Evolutionary conservation across 2,113 vertebrate species (phyloP), one percentile per base, ranked within the genome.

Genomic region (Limnothrissa miodon): DNA sequence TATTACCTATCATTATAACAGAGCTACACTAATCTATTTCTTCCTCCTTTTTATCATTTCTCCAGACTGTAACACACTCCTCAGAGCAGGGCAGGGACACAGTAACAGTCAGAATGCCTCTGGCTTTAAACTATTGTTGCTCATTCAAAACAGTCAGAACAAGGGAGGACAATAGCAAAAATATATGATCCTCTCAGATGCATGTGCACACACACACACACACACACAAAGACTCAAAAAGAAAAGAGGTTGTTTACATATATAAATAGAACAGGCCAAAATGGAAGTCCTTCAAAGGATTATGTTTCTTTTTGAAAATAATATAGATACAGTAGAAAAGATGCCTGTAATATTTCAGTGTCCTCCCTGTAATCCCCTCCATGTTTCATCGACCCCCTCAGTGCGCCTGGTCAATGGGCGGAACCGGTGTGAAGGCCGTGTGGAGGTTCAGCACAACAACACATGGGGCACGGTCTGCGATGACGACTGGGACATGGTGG

Each of bases 401-500:
- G 93, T 99, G 33, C 95, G 93, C n/a, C 92, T 99, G 17, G 87
- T 97, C 88, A 97, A 96, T 0, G 98, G 98, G 39, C 93, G 88
- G 0, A 96, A 86, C 89, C 91, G 86, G 8, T 99, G 98, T 86
- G 96, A 96, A 88, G 98, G 98, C 0, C 95, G 97, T 0, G 93
- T 99, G 91, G 97, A 99, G 93, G 95, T 99, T 90, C 87, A 91
- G 78, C 93, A 97, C 84, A 94, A 97, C 0, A 91, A 90, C 39
- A 92, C 94, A 10, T 99, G 97, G 98, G 98, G 98, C 48, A 99
- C 97, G 0, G 98, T 99, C 74, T 99, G 98, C 0, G 97, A 99
- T 0, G 98, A 99, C 0, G 96, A 98, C 92, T 99, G 98, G 98
- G 98, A 99, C 89, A 95, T 99, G 56, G 94, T 98, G 90, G 97